A percentile compares a stretch with the other conserved stretches of the same genome.
phyloP scores from a whole-genome alignment of 2,113 vertebrate genomes.

The Bubo scandiacus region DNA sequence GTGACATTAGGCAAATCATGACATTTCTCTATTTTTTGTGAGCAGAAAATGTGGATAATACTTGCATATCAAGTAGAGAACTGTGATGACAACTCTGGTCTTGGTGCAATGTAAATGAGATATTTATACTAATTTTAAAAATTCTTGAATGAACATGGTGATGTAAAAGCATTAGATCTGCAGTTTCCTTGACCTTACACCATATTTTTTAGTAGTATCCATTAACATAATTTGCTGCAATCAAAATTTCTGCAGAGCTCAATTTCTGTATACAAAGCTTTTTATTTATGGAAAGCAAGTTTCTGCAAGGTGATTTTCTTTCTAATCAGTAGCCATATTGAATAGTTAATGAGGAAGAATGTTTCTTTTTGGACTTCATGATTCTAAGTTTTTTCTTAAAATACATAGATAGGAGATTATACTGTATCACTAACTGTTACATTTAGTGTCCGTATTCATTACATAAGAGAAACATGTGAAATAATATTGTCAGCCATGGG shows the following conservation, averaged over 20 bases:
- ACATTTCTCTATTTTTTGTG: constrained; percentile 14
- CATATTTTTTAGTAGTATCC: neutral
- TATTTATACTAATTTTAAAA: constrained; percentile 15
- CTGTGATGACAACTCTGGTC: neutral
- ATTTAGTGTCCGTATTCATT: neutral
- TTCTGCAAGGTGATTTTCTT: neutral
- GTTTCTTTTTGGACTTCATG: neutral
- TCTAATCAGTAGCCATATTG: neutral
- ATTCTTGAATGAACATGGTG: neutral
- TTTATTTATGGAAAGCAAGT: constrained; percentile 25
- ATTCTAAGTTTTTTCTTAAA: neutral
- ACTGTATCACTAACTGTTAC: neutral
- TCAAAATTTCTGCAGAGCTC: neutral
- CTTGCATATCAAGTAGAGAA: constrained; percentile 21
- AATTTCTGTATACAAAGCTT: neutral
- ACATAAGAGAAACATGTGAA: neutral
- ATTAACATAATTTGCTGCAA: constrained; percentile 28
- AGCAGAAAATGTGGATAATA: neutral
- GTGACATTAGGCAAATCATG: constrained; percentile 51
- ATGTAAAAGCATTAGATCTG: neutral
- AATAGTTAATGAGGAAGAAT: neutral
- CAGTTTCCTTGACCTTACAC: neutral
- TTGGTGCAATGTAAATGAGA: neutral
- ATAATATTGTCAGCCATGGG: neutral
- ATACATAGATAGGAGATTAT: neutral